Evolutionary conservation across 2,113 vertebrate genomes (phyloP).

Genomic region (Hippopotamus amphibius): DNA sequence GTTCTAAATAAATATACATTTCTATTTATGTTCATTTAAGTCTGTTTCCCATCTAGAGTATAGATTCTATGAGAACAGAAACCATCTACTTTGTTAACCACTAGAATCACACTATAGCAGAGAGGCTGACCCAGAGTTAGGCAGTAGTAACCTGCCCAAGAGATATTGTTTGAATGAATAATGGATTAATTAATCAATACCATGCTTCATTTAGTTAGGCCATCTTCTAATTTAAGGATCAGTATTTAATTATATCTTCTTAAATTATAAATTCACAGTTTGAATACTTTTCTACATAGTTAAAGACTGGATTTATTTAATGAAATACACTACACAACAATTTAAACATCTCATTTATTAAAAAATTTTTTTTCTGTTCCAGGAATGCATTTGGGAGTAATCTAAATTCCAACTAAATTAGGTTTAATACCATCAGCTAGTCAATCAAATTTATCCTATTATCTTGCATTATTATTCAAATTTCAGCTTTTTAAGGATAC

Average conservation of each 20-base stretch:
- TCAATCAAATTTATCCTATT: neutral
- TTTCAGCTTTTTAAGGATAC: neutral
- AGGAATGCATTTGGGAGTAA: neutral
- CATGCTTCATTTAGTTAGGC: neutral
- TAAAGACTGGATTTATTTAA: slow-evolving; percentile 5
- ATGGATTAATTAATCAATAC: neutral
- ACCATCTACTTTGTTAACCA: neutral
- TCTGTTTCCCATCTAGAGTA: neutral
- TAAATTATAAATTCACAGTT: slow-evolving; percentile 29
- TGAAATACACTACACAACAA: neutral
- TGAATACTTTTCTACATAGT: neutral
- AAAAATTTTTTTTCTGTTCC: neutral
- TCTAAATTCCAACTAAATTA: slow-evolving; percentile 18
- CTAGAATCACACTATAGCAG: neutral
- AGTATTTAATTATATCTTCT: neutral
- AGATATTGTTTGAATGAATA: slow-evolving; percentile 4
- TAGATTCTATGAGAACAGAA: neutral
- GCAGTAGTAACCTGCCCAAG: neutral
- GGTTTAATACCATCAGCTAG: neutral
- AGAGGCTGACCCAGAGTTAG: neutral
- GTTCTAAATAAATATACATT: neutral
- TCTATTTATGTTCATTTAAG: neutral
- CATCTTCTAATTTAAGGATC: slow-evolving; percentile 25
- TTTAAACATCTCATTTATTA: neutral
- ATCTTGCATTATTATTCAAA: neutral